Base-by-base conservation (phyloP, 2,797 vertebrate genomes). In the Arrhamphus sclerolepis region DNA sequence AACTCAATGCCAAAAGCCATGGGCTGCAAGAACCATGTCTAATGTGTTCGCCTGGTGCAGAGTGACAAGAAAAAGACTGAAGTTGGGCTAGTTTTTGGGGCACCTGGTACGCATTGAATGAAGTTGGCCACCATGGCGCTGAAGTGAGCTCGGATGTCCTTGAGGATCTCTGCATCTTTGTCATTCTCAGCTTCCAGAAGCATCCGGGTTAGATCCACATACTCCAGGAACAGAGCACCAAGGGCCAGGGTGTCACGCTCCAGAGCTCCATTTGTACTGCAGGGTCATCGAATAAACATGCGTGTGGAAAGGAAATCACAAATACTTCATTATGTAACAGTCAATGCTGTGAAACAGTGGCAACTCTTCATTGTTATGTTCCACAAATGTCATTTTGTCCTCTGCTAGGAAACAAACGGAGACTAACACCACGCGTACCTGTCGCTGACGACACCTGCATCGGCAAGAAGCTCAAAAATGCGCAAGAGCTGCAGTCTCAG, bases 61-160 rank as follows among this genome's bases (percentile, higher is more conserved):
- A 6, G 31, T 47, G 26, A 44, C 6, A 48, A 29, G 21, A 31
- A 29, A 54, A 6, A 44, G 14, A 44, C 11, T 56, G 4, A 31
- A n/a, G 26, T 7, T 48, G 1, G 46, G 7, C 18, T 24, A 48
- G 18, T 18, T 31, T 20, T 21, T 7, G 13, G 6, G 49, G 1
- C 94, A 98, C 97, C 96, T 94, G 97, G 97, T 53, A 99, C 95
- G 87, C 97, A 97, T 21, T 99, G 97, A 80, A 98, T 97, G 89
- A 99, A 91, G 88, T 98, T 98, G 83, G 97, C 96, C 75, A 98
- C 96, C 97, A 98, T 98, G 70, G 95, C 96, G 54, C 97, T 98
- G 87, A 98, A 99, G 90, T 99, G 97, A 59, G 96, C 95, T 84
- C 97, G 93, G 70, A 98, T 97, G 82, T 99, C 97, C 82, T 98